Evolutionary conservation across 1,140 invertebrate genomes (phyloP).

Genomic region (Pogonomyrmex barbatus): DNA sequence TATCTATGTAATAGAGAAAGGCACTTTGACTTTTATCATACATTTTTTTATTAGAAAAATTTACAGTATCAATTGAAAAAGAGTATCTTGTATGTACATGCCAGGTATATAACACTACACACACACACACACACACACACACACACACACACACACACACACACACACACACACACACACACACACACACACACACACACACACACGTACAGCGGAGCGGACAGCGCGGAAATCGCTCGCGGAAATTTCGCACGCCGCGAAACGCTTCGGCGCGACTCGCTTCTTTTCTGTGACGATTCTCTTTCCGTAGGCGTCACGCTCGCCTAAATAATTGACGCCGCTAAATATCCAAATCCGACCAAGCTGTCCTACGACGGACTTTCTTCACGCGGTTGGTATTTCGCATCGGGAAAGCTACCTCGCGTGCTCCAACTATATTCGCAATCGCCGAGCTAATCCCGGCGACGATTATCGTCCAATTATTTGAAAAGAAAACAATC

Average conservation of each 20-base stretch:
- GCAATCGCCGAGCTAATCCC: slow-evolving; percentile 6
- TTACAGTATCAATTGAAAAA: too few relatives aligned
- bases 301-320: slow-evolving; percentile 12
- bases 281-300: slow-evolving; percentile 35
- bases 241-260: background rate
- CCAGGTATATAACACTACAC: too few relatives aligned
- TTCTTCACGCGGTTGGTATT: background rate
- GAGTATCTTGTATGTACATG: too few relatives aligned
- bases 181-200: too few relatives aligned
- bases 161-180: too few relatives aligned
- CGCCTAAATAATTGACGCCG: slow-evolving; percentile 29
- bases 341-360: slow-evolving; percentile 55
- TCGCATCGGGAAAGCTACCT: background rate
- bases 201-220: slow-evolving; percentile 49
- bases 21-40: too few relatives aligned
- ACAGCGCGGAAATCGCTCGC: slow-evolving; percentile 50
- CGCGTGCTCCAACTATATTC: slow-evolving; percentile 12
- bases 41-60: too few relatives aligned
- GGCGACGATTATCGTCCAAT: slow-evolving; percentile 40
- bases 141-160: too few relatives aligned
- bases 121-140: too few relatives aligned
- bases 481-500: background rate
- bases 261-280: background rate
- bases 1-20: too few relatives aligned
- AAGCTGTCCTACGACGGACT: slow-evolving; percentile 25